Evolutionary conservation across 2,888 invertebrate species (phyloP).

Genomic region (Euzophera pinguis): DNA sequence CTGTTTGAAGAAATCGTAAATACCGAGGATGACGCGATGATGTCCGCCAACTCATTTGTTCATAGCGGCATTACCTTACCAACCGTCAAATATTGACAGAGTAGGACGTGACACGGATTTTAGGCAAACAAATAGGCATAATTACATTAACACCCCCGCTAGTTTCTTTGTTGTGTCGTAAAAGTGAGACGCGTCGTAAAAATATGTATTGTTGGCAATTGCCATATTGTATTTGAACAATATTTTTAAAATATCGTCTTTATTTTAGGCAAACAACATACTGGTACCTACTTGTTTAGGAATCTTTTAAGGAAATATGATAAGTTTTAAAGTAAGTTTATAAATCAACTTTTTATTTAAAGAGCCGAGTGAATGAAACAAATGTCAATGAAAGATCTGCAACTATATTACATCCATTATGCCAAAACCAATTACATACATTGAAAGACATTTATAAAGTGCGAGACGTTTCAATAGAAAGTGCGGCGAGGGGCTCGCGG

Average conservation of each 20-base stretch:
- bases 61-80: conserved; percentile 74
- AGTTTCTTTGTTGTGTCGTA: conserved; percentile 21
- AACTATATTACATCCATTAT: no score
- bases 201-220: background rate
- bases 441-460: background rate
- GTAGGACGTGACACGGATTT: conserved; percentile 76
- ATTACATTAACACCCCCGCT: conserved; percentile 61
- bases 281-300: no score
- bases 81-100: conserved; percentile 72
- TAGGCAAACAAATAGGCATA: conserved; percentile 71
- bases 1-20: conserved; percentile 52
- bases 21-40: conserved; percentile 37
- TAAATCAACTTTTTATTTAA: no score
- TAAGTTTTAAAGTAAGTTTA: no score
- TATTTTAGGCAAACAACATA: no score
- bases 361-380: background rate
- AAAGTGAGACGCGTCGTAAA: conserved; percentile 9
- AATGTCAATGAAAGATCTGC: conserved; percentile 16
- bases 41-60: conserved; percentile 58
- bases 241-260: background rate
- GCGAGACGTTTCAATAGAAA: conserved; percentile 17
- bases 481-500: conserved; percentile 16
- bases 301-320: no score
- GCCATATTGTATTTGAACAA: background rate
- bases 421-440: no score